Conservation (phyloP, 2,888 invertebrate species). For the Acanthosepion pharaonis region DNA sequence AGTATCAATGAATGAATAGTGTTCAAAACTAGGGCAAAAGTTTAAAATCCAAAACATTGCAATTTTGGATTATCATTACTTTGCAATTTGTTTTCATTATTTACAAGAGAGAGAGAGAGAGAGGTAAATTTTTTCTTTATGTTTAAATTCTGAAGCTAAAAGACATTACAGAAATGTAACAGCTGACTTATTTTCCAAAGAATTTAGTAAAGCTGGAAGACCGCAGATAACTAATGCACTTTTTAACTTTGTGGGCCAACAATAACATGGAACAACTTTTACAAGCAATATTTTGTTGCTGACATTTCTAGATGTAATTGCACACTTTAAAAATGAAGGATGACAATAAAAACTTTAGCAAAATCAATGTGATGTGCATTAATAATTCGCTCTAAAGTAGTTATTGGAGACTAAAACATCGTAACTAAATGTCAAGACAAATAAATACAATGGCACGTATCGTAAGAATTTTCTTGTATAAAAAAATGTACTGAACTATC, state of each 20-base stretch:
- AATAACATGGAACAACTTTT: not conserved
- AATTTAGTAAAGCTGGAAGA: not conserved
- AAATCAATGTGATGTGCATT: not conserved
- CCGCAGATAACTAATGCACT: not conserved
- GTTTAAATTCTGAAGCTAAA: no score
- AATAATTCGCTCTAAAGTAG: not conserved
- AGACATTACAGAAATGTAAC: no score
- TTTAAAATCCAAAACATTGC: not conserved
- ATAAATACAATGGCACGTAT: no score
- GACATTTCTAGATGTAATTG: not conserved
- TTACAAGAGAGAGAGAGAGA: no score
- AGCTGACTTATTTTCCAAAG: no score
- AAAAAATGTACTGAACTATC: no score
- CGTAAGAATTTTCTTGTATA: no score
- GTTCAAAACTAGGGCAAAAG: not conserved
- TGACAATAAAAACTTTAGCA: not conserved
- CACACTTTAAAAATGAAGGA: not conserved
- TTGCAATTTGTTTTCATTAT: no score
- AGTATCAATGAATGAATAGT: not conserved
- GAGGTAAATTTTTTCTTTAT: no score
- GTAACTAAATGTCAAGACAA: no score
- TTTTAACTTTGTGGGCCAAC: not conserved
- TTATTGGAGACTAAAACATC: not conserved
- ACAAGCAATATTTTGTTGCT: not conserved
- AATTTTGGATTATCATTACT: not conserved